Evolutionary conservation across 2,888 invertebrate genomes (phyloP).

Genomic region (Pollenia labialis): DNA sequence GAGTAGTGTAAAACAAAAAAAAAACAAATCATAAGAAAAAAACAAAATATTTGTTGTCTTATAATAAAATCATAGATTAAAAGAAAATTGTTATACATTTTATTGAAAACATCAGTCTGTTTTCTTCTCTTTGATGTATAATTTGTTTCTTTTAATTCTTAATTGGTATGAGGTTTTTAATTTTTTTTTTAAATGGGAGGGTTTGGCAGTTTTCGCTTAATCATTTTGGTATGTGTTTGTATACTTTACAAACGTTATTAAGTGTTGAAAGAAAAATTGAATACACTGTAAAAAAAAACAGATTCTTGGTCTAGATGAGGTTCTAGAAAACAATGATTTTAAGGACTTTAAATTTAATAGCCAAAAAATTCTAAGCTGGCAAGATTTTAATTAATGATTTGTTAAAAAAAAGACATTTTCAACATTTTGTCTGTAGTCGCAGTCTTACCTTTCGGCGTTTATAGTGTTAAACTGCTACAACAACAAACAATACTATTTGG

Average conservation of each 20-base stretch:
- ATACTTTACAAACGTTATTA: background rate
- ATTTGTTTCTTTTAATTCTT: conserved; percentile 21
- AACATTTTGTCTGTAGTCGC: too few relatives aligned
- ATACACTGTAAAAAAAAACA: conserved; percentile 9
- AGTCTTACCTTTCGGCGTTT: too few relatives aligned
- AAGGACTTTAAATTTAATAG: too few relatives aligned
- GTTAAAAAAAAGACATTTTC: too few relatives aligned
- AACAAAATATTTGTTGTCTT: conserved; percentile 1
- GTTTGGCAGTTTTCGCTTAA: conserved; percentile 19
- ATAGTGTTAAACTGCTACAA: too few relatives aligned
- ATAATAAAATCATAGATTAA: conserved; percentile 1
- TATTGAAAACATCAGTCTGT: background rate
- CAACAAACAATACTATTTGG: too few relatives aligned
- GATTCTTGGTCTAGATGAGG: too few relatives aligned
- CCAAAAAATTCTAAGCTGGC: too few relatives aligned
- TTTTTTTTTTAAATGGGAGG: background rate
- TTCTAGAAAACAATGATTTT: too few relatives aligned
- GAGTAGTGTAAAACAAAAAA: conserved; percentile 10
- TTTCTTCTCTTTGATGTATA: background rate
- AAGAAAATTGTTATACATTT: background rate
- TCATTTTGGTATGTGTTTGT: background rate
- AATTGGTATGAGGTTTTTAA: conserved; percentile 26
- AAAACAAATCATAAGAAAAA: conserved; percentile 5
- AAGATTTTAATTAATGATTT: too few relatives aligned
- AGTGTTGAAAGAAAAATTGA: conserved; percentile 14